Conservation (phyloP, 2,888 invertebrate species). For the Rhorus exstirpatorius region DNA sequence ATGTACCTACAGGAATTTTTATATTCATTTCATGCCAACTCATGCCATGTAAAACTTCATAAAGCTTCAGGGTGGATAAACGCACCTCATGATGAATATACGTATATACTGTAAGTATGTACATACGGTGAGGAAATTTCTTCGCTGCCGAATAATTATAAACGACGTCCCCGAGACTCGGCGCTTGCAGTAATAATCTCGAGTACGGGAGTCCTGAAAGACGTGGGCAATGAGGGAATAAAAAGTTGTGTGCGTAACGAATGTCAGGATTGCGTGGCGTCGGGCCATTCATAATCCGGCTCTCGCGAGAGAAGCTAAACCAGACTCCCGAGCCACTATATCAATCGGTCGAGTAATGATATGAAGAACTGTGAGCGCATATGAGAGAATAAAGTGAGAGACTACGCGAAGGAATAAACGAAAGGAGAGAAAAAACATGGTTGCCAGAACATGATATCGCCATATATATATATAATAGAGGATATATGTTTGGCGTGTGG, state of each 20-base stretch:
- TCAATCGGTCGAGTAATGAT: conserved; percentile 67
- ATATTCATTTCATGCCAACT: too few relatives aligned
- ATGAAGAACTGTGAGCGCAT: conserved; percentile 55
- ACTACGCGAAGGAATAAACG: conserved; percentile 28
- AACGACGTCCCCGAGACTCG: conserved; percentile 40
- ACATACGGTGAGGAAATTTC: conserved; percentile 29
- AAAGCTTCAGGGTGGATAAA: too few relatives aligned
- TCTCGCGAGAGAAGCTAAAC: conserved; percentile 51
- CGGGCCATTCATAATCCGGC: conserved; percentile 70
- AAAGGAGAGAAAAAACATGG: background rate
- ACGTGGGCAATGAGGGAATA: conserved; percentile 54
- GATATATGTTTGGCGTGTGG: conserved; percentile 42
- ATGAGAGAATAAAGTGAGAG: conserved; percentile 31
- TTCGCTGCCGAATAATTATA: conserved; percentile 65
- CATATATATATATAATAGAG: conserved; percentile 36
- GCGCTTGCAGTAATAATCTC: conserved; percentile 57
- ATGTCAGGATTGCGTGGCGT: conserved; percentile 72
- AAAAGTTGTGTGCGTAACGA: conserved; percentile 67
- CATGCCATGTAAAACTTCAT: too few relatives aligned
- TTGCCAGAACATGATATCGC: background rate
- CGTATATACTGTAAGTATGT: too few relatives aligned
- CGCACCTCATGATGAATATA: background rate
- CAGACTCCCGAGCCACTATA: conserved; percentile 69
- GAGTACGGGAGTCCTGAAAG: conserved; percentile 45
- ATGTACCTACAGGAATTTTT: too few relatives aligned